Percentiles rank a stretch among this genome's conserved stretches.
phyloP scores from a whole-genome alignment of 1,140 invertebrate species.

The Zaprionus africanus region DNA sequence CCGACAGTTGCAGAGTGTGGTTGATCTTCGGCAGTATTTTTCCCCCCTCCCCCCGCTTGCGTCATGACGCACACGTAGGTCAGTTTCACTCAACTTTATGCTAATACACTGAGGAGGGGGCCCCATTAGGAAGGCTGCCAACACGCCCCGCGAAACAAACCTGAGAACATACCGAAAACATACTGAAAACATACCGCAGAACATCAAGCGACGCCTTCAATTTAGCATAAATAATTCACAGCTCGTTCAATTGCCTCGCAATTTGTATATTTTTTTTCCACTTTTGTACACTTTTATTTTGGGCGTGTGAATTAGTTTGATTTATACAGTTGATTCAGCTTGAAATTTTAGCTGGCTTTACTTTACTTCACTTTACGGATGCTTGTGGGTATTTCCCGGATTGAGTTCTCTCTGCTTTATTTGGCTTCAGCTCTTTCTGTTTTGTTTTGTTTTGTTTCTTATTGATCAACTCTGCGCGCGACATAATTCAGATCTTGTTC shows the following conservation, averaged over 20 bases:
- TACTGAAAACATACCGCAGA: slow-evolving; percentile 6
- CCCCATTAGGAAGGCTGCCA: slow-evolving; percentile 31
- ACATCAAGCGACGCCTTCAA: slow-evolving; percentile 22
- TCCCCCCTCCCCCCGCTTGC: neutral
- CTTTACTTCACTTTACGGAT: slow-evolving; percentile 55
- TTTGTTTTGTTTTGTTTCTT: slow-evolving; percentile 10
- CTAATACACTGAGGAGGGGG: slow-evolving; percentile 21
- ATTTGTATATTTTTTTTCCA: slow-evolving; percentile 37
- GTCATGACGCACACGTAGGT: slow-evolving; percentile 40
- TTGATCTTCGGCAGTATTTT: slow-evolving; percentile 17
- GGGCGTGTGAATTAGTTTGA: slow-evolving; percentile 79
- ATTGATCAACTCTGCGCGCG: slow-evolving; percentile 68
- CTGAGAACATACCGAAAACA: slow-evolving; percentile 8
- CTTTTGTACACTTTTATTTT: slow-evolving; percentile 38
- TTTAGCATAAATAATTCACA: slow-evolving; percentile 58
- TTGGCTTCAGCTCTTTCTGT: slow-evolving; percentile 49
- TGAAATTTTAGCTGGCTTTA: neutral
- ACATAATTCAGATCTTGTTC: slow-evolving; percentile 68
- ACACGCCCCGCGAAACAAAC: slow-evolving; percentile 34
- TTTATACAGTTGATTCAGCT: slow-evolving; percentile 40
- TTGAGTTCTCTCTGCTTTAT: slow-evolving; percentile 52
- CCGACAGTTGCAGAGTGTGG: slow-evolving; percentile 21
- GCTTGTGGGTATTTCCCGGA: slow-evolving; percentile 65
- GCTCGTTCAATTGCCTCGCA: slow-evolving; percentile 50
- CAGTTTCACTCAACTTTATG: slow-evolving; percentile 18